Evolutionary conservation across 2,797 vertebrate genomes (phyloP).

Genomic region (Pelochelys cantorii): DNA sequence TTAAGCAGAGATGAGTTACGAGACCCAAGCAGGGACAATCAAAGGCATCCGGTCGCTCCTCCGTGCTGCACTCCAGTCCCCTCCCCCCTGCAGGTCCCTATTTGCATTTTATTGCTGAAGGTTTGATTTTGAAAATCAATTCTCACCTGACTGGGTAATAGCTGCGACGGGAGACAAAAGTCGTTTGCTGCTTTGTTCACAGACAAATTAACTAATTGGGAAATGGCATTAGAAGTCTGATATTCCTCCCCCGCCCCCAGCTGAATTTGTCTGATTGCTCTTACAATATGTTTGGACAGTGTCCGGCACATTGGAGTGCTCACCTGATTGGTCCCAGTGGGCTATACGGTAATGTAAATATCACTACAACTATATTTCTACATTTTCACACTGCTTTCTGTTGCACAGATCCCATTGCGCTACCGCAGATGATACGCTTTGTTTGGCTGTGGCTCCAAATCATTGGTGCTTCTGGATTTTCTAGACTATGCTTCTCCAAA

Average conservation of each 20-base stretch:
- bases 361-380: background rate
- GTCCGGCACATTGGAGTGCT: background rate
- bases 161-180: background rate
- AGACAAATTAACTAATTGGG: background rate
- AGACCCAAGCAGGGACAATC: constrained; percentile 47
- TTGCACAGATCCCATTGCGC: background rate
- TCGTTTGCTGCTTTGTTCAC: background rate
- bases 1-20: constrained; percentile 40
- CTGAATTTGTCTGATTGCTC: background rate
- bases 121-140: constrained; percentile 18
- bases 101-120: constrained; percentile 42
- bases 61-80: background rate
- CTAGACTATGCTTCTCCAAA: background rate
- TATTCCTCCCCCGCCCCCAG: background rate
- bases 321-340: background rate
- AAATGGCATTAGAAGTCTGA: background rate
- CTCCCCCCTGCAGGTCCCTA: background rate
- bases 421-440: background rate
- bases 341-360: background rate
- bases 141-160: background rate
- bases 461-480: background rate
- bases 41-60: constrained; percentile 51
- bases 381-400: background rate
- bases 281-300: background rate
- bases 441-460: background rate